phyloP scores from a whole-genome alignment of 2,888 invertebrate species.

The Creontiades dilutus region DNA sequence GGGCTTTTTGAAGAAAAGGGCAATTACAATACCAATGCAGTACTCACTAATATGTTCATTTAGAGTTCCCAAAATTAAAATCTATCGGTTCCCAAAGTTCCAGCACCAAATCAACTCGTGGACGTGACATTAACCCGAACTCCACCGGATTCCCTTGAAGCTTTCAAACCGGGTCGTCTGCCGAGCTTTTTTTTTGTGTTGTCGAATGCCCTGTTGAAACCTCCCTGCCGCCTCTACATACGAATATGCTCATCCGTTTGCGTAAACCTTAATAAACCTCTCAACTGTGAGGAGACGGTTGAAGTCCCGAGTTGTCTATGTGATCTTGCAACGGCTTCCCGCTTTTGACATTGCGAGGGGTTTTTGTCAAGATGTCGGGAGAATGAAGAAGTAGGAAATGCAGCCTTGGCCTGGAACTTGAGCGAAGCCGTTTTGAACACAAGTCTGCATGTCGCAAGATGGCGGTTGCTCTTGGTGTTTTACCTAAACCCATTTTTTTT shows the following conservation, averaged over 20 bases:
- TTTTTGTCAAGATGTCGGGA: constrained; percentile 2
- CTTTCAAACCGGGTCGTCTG: constrained; percentile 12
- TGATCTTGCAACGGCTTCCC: not conserved
- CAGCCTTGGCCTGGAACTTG: constrained; percentile 28
- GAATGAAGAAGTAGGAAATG: constrained; percentile 21
- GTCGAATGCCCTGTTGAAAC: not conserved
- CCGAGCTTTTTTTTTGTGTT: not conserved
- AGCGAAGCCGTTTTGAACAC: not conserved
- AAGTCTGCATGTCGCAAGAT: too few relatives aligned
- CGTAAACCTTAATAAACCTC: not conserved
- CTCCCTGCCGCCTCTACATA: not conserved
- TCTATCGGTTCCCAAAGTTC: too few relatives aligned
- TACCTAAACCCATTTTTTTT: too few relatives aligned
- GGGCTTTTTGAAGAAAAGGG: too few relatives aligned
- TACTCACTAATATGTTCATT: too few relatives aligned
- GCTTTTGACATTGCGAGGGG: not conserved
- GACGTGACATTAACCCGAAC: too few relatives aligned
- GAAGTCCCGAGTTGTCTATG: not conserved
- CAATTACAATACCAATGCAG: too few relatives aligned
- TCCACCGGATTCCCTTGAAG: not conserved
- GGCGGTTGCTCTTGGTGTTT: too few relatives aligned
- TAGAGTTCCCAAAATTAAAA: too few relatives aligned
- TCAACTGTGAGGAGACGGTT: not conserved
- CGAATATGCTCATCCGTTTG: not conserved
- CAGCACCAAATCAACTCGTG: too few relatives aligned